Evolutionary conservation across 2,888 invertebrate genomes (phyloP).

Genomic region (Macrosiphum euphorbiae): DNA sequence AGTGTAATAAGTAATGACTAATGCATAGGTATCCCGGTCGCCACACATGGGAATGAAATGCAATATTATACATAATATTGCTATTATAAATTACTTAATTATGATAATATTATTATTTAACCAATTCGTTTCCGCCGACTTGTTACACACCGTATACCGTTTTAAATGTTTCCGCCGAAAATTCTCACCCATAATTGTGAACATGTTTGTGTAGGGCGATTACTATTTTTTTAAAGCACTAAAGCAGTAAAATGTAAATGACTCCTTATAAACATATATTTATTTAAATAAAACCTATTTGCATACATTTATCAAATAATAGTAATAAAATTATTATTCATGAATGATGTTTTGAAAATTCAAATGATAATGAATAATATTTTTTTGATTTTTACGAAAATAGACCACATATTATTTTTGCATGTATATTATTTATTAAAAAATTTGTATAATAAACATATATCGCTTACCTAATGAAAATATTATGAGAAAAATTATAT

Average conservation of each 20-base stretch:
- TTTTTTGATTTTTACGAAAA: background rate
- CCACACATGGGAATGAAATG: background rate
- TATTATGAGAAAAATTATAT: background rate
- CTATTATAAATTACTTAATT: background rate
- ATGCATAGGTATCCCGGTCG: background rate
- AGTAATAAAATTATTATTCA: background rate
- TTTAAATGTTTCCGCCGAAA: slow-evolving; percentile 32
- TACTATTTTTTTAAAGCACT: background rate
- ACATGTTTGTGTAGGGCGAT: background rate
- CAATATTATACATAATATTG: background rate
- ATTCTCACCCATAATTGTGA: background rate
- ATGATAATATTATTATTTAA: background rate
- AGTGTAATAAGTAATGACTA: background rate
- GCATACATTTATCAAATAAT: background rate
- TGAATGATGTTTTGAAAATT: background rate
- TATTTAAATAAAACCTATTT: background rate
- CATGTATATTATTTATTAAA: background rate
- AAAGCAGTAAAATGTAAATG: background rate
- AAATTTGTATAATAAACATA: background rate
- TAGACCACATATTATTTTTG: background rate
- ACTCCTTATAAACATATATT: background rate
- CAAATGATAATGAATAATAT: background rate
- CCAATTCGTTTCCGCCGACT: background rate
- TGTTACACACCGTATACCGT: slow-evolving; percentile 17
- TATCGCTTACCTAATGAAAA: background rate